Percentiles rank a stretch among this genome's conserved stretches.
These are phyloP conservation scores for Pseudomyrmex sp. DNA, from an alignment of 1,140 invertebrate species.

Conservation along the genomic window DNA sequence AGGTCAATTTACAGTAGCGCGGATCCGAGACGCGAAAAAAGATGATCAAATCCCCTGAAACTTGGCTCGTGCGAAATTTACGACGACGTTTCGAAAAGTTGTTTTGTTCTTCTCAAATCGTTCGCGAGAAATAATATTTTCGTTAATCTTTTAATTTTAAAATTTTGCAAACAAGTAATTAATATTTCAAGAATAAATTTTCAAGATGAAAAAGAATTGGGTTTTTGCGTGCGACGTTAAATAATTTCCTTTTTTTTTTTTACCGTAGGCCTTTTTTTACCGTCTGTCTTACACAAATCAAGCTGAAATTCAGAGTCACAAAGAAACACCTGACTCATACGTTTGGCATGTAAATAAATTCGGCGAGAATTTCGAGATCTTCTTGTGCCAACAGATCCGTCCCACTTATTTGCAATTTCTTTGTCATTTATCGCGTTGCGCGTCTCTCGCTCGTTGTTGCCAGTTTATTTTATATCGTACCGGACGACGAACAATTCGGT, in stretches of 20 bases:
- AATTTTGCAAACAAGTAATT: background rate
- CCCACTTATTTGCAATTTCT: conserved; percentile 42
- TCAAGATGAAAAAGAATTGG: too few species aligned
- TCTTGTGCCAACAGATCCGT: conserved; percentile 45
- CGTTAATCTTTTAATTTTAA: background rate
- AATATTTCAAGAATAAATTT: background rate
- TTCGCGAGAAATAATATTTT: background rate
- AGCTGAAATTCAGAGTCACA: conserved; percentile 38
- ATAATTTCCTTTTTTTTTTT: background rate
- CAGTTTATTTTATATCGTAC: background rate
- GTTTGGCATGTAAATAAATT: conserved; percentile 64
- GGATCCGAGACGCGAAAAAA: background rate
- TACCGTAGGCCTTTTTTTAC: background rate
- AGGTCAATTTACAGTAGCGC: background rate
- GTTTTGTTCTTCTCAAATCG: too few species aligned
- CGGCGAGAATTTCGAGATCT: conserved; percentile 55
- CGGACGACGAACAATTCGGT: conserved; percentile 16
- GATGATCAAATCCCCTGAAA: background rate
- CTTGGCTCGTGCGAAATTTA: background rate
- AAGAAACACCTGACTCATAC: conserved; percentile 58
- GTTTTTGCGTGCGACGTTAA: too few species aligned
- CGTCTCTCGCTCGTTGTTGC: background rate
- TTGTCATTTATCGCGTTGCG: conserved; percentile 32
- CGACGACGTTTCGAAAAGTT: too few species aligned
- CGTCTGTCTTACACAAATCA: conserved; percentile 59